Percentiles rank a stretch among this genome's conserved stretches.
phyloP scores from a whole-genome alignment of 1,140 invertebrate genomes.

The Drosophila virilis region DNA sequence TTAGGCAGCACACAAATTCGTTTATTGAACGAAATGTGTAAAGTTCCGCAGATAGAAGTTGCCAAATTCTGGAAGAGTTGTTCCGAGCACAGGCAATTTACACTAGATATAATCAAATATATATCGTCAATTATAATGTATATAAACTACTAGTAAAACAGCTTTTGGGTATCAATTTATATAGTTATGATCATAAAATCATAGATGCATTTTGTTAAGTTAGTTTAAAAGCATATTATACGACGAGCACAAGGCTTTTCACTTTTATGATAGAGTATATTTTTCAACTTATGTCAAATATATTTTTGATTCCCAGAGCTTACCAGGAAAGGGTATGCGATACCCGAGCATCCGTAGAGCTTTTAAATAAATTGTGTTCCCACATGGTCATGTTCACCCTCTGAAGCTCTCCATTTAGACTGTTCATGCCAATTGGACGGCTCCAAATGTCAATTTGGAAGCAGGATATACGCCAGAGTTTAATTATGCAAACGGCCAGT shows the following conservation, averaged over 20 bases:
- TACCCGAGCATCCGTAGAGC: background rate
- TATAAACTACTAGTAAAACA: too few species aligned
- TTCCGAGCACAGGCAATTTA: too few species aligned
- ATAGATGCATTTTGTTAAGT: too few species aligned
- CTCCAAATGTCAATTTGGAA: conserved; percentile 70
- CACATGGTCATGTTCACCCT: background rate
- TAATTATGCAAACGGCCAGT: conserved; percentile 71
- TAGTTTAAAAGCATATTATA: too few species aligned
- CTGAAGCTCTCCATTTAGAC: conserved; percentile 6
- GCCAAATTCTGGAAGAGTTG: background rate
- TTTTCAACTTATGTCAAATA: too few species aligned
- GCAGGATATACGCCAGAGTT: conserved; percentile 69
- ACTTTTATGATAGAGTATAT: too few species aligned
- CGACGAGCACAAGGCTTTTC: too few species aligned
- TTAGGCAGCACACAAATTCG: conserved; percentile 77
- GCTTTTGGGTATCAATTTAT: too few species aligned
- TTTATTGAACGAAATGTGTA: conserved; percentile 39
- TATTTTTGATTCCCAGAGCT: too few species aligned
- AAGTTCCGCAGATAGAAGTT: conserved; percentile 6
- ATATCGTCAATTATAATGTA: too few species aligned
- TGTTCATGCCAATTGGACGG: conserved; percentile 31
- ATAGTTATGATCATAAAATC: too few species aligned
- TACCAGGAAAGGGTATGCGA: background rate
- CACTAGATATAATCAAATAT: too few species aligned
- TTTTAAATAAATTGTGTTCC: background rate